phyloP scores from a whole-genome alignment of 2,888 invertebrate genomes.

The Tachystola acroxantha region DNA sequence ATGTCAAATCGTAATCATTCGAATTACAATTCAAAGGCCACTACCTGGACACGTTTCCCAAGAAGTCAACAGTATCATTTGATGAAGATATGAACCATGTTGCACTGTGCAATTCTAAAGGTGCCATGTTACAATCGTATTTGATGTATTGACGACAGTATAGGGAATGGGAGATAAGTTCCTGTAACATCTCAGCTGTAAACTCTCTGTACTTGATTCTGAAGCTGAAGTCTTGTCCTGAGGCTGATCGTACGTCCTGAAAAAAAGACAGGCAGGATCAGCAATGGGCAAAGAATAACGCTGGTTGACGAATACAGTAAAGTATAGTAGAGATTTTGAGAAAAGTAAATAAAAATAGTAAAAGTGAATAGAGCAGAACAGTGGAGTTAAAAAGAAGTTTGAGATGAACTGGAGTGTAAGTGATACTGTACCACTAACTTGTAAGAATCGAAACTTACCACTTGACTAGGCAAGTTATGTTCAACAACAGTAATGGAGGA shows the following conservation, averaged over 20 bases:
- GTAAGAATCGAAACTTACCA: constrained; percentile 73
- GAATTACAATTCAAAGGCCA: neutral
- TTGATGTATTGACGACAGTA: constrained; percentile 94
- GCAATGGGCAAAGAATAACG: too few species aligned
- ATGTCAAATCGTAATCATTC: too few species aligned
- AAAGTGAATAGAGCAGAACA: too few species aligned
- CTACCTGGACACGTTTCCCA: constrained; percentile 89
- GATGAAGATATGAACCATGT: constrained; percentile 94
- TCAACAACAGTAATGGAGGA: constrained; percentile 93
- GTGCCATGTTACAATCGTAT: constrained; percentile 94
- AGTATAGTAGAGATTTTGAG: too few species aligned
- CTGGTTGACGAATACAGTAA: too few species aligned
- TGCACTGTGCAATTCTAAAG: constrained; percentile 90
- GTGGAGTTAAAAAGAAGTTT: too few species aligned
- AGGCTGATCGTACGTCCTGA: constrained; percentile 87
- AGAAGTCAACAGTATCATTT: constrained; percentile 87
- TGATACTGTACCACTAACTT: too few species aligned
- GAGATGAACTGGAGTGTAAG: too few species aligned
- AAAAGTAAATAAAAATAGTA: too few species aligned
- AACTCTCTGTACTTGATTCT: constrained; percentile 93
- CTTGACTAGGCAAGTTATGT: constrained; percentile 93
- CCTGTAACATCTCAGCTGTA: constrained; percentile 93
- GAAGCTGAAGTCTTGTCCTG: constrained; percentile 89
- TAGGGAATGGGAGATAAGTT: constrained; percentile 91
- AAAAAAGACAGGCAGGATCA: too few species aligned